Conservation (phyloP, 2,888 invertebrate genomes). For the Serripes groenlandicus region DNA sequence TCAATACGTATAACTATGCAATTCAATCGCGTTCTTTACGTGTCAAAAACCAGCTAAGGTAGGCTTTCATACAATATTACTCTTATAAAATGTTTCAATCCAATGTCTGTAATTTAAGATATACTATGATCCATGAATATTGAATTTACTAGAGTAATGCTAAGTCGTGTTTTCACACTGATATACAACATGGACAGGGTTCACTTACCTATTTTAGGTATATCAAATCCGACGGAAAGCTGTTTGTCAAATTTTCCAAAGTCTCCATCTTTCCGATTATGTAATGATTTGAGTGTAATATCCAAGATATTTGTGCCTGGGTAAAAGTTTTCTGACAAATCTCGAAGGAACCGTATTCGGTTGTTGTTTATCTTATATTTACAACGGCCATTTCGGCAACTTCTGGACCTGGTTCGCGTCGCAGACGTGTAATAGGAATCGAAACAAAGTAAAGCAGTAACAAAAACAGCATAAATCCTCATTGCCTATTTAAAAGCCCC, state of each 20-base stretch:
- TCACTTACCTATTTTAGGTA: constrained; percentile 66
- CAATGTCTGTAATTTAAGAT: too few species aligned
- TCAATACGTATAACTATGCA: too few species aligned
- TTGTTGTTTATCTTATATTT: constrained; percentile 51
- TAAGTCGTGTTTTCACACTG: too few species aligned
- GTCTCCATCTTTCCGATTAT: constrained; percentile 51
- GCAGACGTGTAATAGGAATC: constrained; percentile 43
- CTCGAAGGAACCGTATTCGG: constrained; percentile 49
- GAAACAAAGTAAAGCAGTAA: constrained; percentile 60
- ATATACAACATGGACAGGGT: too few species aligned
- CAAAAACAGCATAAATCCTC: constrained; percentile 61
- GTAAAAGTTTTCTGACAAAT: constrained; percentile 54
- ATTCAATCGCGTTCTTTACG: too few species aligned
- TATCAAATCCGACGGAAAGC: constrained; percentile 56
- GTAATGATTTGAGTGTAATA: constrained; percentile 55
- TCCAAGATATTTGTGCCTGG: constrained; percentile 52
- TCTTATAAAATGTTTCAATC: too few species aligned
- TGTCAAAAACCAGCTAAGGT: too few species aligned
- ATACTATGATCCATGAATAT: too few species aligned
- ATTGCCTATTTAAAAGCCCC: constrained; percentile 46
- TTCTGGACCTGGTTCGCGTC: constrained; percentile 34
- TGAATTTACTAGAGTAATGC: too few species aligned
- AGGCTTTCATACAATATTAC: too few species aligned
- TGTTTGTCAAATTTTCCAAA: constrained; percentile 46
- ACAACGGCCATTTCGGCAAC: constrained; percentile 54